Conservation (phyloP, 1,140 invertebrate genomes). For the Trinorchestia longiramus region DNA sequence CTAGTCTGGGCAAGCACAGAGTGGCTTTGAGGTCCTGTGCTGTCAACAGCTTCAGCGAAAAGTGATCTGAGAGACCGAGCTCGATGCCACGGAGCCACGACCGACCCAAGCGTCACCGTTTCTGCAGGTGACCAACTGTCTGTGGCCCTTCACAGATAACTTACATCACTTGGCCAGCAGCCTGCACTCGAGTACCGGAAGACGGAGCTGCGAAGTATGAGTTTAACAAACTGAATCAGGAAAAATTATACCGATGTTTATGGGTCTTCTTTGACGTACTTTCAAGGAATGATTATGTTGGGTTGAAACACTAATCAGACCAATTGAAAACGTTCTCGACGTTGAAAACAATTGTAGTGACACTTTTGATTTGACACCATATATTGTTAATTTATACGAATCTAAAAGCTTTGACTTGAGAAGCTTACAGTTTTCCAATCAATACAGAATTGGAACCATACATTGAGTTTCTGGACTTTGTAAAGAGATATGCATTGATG, state of each 20-base stretch:
- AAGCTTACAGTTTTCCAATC: no score
- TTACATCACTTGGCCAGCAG: background rate
- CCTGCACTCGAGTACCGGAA: conserved; percentile 16
- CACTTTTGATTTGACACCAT: background rate
- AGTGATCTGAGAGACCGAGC: background rate
- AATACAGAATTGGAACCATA: background rate
- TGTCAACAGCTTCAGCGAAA: background rate
- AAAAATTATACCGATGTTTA: background rate
- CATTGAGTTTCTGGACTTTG: background rate
- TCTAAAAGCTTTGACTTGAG: background rate
- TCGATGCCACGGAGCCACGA: background rate
- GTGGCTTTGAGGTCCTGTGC: background rate
- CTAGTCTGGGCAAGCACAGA: background rate
- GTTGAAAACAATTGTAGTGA: background rate
- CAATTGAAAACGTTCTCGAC: background rate
- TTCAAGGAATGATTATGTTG: background rate
- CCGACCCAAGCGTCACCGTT: background rate
- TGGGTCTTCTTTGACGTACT: background rate
- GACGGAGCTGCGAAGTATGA: background rate
- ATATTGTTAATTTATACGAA: background rate
- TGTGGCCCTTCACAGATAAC: background rate
- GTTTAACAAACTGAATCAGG: background rate
- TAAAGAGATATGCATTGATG: background rate
- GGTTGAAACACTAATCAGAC: background rate
- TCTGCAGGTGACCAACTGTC: background rate